Percentiles rank a stretch among this genome's conserved stretches.
Conservation (phyloP, 2,113 vertebrate species). For the Bagarius yarrelli region DNA sequence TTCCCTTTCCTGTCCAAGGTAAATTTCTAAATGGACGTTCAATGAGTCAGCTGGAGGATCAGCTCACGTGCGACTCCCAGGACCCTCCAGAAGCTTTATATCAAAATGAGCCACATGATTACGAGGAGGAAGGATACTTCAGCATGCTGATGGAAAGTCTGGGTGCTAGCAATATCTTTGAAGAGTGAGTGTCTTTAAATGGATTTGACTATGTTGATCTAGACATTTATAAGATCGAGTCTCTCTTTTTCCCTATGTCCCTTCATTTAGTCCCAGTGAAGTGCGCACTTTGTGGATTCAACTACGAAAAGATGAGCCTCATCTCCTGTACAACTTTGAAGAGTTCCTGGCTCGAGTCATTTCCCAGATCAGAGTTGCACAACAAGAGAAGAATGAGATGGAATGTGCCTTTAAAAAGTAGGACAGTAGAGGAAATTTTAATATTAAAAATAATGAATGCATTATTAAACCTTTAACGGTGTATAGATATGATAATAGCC, state of each 20-base stretch:
- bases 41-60: constrained; percentile 63
- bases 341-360: constrained; percentile 83
- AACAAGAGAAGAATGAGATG: constrained; percentile 84
- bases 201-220: not conserved
- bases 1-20: constrained; percentile 64
- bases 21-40: constrained; percentile 79
- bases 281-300: constrained; percentile 83
- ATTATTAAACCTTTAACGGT: not conserved
- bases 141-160: constrained; percentile 81
- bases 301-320: constrained; percentile 80
- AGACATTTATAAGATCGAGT: not conserved
- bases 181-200: constrained; percentile 80
- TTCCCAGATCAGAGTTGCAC: constrained; percentile 83
- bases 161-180: constrained; percentile 79
- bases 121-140: constrained; percentile 84
- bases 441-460: not conserved
- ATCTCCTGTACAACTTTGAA: constrained; percentile 85
- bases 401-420: constrained; percentile 83
- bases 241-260: not conserved
- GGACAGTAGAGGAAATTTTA: not conserved
- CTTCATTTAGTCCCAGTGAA: constrained; percentile 72
- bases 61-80: constrained; percentile 15
- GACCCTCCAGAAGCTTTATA: constrained; percentile 68
- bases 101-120: constrained; percentile 67
- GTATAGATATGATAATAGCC: not conserved